Evolutionary conservation across 2,888 invertebrate genomes (phyloP).

Genomic region (Nemapogon koenigi): DNA sequence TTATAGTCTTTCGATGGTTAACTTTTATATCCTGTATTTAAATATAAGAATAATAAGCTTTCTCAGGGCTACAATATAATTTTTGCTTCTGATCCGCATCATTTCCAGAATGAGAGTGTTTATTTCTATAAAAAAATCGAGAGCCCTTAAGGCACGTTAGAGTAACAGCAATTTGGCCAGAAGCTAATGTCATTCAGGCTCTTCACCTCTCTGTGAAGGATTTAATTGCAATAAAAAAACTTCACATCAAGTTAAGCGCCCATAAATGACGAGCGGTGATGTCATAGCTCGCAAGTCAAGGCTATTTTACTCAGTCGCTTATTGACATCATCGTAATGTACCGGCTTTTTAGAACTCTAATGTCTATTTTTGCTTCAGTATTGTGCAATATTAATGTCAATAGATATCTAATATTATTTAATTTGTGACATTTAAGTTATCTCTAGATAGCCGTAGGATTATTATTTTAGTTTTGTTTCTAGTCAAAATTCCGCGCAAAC

Average conservation of each 20-base stretch:
- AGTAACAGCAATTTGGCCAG: too few relatives aligned
- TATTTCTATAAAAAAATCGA: too few relatives aligned
- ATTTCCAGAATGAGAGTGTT: too few relatives aligned
- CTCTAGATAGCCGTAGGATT: constrained; percentile 24
- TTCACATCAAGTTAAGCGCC: neutral
- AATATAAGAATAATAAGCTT: too few relatives aligned
- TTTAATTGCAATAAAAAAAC: too few relatives aligned
- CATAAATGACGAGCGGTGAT: constrained; percentile 5
- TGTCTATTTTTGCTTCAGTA: constrained; percentile 26
- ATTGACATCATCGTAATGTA: constrained; percentile 40
- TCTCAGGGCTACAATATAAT: too few relatives aligned
- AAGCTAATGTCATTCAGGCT: too few relatives aligned
- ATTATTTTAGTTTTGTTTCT: constrained; percentile 13
- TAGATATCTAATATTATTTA: constrained; percentile 13
- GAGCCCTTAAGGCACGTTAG: too few relatives aligned
- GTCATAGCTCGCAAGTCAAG: constrained; percentile 7
- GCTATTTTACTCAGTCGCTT: constrained; percentile 25
- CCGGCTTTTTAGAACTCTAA: constrained; percentile 14
- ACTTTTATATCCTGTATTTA: too few relatives aligned
- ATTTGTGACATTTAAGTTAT: constrained; percentile 20
- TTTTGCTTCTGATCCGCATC: too few relatives aligned
- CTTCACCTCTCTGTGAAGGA: too few relatives aligned
- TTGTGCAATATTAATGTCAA: constrained; percentile 32
- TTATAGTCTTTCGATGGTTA: too few relatives aligned
- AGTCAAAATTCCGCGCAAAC: constrained; percentile 53